These are phyloP conservation scores for Peucedramus taeniatus DNA, from an alignment of 2,113 vertebrate genomes.

Conservation along the genomic window DNA sequence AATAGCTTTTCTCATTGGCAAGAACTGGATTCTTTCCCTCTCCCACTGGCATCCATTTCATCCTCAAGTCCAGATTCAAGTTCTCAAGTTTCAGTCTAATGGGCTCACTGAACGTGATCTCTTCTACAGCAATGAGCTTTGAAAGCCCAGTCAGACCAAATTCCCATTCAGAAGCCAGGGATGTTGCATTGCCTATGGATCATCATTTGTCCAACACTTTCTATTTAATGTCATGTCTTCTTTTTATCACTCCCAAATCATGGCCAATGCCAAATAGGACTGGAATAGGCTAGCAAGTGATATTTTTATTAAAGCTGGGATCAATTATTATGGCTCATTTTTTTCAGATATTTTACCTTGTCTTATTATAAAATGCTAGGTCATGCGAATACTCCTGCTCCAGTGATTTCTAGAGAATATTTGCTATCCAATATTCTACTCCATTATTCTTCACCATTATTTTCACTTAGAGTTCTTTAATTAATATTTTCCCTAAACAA, in stretches of 20 bases:
- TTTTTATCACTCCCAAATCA: not conserved
- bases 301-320: not conserved
- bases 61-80: not conserved
- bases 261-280: not conserved
- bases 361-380: not conserved
- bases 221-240: not conserved
- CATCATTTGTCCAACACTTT: not conserved
- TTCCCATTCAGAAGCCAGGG: not conserved
- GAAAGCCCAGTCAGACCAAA: not conserved
- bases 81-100: not conserved
- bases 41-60: not conserved
- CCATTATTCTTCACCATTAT: not conserved
- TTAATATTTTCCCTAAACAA: not conserved
- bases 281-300: not conserved
- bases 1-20: not conserved
- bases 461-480: not conserved
- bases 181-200: not conserved
- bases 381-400: not conserved
- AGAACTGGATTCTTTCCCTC: not conserved
- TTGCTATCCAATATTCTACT: not conserved
- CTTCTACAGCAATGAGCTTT: not conserved
- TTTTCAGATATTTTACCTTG: constrained; percentile 14
- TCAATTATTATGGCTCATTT: constrained; percentile 11
- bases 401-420: not conserved
- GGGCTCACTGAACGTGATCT: not conserved